Conservation (phyloP, 2,888 invertebrate species). For the Diachrysia chrysitis region DNA sequence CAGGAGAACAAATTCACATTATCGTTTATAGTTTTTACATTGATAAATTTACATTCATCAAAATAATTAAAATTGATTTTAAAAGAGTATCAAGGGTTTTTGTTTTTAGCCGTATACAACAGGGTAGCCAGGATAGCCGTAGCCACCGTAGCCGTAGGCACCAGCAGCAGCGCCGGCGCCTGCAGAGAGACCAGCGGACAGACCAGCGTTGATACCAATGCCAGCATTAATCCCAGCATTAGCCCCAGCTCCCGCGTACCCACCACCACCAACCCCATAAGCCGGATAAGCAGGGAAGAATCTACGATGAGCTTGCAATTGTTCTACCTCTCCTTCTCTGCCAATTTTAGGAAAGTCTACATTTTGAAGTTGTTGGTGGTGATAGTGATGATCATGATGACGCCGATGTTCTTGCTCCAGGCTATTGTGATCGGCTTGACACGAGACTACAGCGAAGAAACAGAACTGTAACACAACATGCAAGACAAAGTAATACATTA, state of each 20-base stretch:
- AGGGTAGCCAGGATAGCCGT: slow-evolving; percentile 13
- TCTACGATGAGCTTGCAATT: neutral
- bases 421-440: neutral
- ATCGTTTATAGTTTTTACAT: neutral
- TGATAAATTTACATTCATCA: slow-evolving; percentile 1
- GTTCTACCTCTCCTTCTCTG: neutral
- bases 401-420: neutral
- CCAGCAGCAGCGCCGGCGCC: slow-evolving; percentile 10
- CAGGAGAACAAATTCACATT: neutral
- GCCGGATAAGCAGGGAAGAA: slow-evolving; percentile 6
- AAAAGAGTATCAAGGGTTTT: neutral
- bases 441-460: slow-evolving; percentile 10
- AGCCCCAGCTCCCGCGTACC: slow-evolving; percentile 10
- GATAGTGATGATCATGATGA: neutral
- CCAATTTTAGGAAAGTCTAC: neutral
- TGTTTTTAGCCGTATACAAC: neutral
- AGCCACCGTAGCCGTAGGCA: slow-evolving; percentile 10
- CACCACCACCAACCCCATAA: slow-evolving; percentile 10
- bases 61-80: neutral
- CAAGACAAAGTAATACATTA: neutral
- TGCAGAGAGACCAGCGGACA: neutral
- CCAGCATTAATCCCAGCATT: neutral
- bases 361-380: neutral
- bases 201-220: neutral
- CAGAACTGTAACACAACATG: slow-evolving; percentile 10